Evolutionary conservation across 2,113 vertebrate genomes (phyloP), one percentile per base, ranked within the genome.

Genomic region (Paracanthobrama guichenoti): DNA sequence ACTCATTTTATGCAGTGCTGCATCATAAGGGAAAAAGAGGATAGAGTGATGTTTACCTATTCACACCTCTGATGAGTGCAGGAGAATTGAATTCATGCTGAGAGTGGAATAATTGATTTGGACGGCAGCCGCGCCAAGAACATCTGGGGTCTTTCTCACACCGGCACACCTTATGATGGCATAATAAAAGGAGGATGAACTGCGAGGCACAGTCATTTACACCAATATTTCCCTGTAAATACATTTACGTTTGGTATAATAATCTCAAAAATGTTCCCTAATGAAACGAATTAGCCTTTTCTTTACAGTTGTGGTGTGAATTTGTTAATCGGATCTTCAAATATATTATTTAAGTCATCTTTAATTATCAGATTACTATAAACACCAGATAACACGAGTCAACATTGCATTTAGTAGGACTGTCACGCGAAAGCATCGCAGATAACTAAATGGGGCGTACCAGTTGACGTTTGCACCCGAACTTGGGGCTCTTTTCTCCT

Each of bases 51-150:
- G 89, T 91, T 92, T 93, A 92, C 91, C 89, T 93, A 64, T 90
- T 94, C 91, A 90, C 93, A 91, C 92, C 90, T 93, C 92, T 88
- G 91, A 90, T 87, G 84, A 88, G 87, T 84, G 83, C 89, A 69
- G 71, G 76, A 88, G 87, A 87, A 85, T 87, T 88, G 77, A 89
- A 89, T 84, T 89, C 86, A 84, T 90, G 88, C 86, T 86, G 86
- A 84, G 87, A 84, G 88, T 86, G 88, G 72, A 85, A 93, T 93
- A 92, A 93, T 93, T 93, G 88, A 93, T 92, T 93, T 94, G 93
- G 93, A 93, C 81, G 81, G 59, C 87, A 64, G 89, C 93, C 91
- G 93, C 79, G 69, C 60, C 55, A 44, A 72, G 81, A 91, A 90
- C 91, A 91, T 93, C 91, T 93, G 92, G 86, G 87, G 75, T 85